Evolutionary conservation across 2,888 invertebrate species (phyloP).

Genomic region (Epiblema foenella): DNA sequence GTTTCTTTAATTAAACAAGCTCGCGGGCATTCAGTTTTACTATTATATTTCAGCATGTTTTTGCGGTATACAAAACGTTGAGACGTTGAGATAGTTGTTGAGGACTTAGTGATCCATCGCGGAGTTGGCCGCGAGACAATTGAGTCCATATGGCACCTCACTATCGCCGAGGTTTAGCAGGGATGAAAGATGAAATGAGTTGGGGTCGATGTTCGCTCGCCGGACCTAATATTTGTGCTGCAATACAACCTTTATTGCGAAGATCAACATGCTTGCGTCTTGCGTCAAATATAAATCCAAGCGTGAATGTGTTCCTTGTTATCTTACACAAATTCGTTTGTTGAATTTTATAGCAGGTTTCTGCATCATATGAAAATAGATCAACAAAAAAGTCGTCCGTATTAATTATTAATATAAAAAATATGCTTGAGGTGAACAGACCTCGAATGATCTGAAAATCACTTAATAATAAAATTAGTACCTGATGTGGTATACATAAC

Average conservation of each 20-base stretch:
- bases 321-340: conserved; percentile 59
- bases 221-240: conserved; percentile 77
- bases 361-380: neutral
- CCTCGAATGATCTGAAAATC: too few relatives aligned
- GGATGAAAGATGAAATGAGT: conserved; percentile 77
- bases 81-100: conserved; percentile 51
- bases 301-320: conserved; percentile 54
- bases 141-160: conserved; percentile 70
- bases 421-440: neutral
- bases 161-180: conserved; percentile 69
- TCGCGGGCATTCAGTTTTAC: conserved; percentile 2
- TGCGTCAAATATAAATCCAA: conserved; percentile 62
- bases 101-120: conserved; percentile 51
- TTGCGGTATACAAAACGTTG: conserved; percentile 8
- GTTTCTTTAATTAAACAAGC: conserved; percentile 22
- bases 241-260: conserved; percentile 78
- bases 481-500: neutral
- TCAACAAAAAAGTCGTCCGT: neutral
- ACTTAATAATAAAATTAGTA: neutral
- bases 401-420: too few relatives aligned
- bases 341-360: conserved; percentile 57
- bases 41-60: neutral
- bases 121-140: conserved; percentile 70
- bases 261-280: conserved; percentile 69
- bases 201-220: conserved; percentile 69